These are phyloP conservation scores for Laticauda colubrina DNA, from an alignment of 2,113 vertebrate species.

Conservation along the genomic window DNA sequence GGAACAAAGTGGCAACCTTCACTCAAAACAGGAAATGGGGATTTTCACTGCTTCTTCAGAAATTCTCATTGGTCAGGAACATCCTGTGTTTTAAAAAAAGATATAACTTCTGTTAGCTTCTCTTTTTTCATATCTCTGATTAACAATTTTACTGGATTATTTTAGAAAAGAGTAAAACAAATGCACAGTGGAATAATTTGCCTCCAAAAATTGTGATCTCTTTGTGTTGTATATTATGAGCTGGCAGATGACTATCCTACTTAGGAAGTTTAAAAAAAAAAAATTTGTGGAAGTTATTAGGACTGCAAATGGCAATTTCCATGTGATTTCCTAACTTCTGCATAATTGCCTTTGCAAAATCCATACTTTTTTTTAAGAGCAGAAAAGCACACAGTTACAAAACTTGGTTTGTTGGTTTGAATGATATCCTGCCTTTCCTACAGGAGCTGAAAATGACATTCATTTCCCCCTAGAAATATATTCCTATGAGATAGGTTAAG, in stretches of 20 bases:
- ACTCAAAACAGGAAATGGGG: constrained; percentile 4
- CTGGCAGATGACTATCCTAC: not conserved
- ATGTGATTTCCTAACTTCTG: not conserved
- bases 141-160: not conserved
- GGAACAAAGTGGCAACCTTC: not conserved
- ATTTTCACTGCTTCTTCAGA: not conserved
- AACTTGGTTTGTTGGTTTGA: not conserved
- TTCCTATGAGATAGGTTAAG: not conserved
- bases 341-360: not conserved
- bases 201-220: not conserved
- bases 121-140: not conserved
- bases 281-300: not conserved
- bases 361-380: not conserved
- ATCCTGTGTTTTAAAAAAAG: not conserved
- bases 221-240: not conserved
- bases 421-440: not conserved
- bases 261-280: not conserved
- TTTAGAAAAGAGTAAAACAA: not conserved
- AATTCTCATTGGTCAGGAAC: not conserved
- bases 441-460: not conserved
- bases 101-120: not conserved
- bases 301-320: not conserved
- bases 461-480: not conserved
- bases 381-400: not conserved
- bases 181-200: not conserved